A percentile compares a stretch with the other conserved stretches of the same genome.
Conservation (phyloP, 2,113 vertebrate species). For the Peromyscus californicus region DNA sequence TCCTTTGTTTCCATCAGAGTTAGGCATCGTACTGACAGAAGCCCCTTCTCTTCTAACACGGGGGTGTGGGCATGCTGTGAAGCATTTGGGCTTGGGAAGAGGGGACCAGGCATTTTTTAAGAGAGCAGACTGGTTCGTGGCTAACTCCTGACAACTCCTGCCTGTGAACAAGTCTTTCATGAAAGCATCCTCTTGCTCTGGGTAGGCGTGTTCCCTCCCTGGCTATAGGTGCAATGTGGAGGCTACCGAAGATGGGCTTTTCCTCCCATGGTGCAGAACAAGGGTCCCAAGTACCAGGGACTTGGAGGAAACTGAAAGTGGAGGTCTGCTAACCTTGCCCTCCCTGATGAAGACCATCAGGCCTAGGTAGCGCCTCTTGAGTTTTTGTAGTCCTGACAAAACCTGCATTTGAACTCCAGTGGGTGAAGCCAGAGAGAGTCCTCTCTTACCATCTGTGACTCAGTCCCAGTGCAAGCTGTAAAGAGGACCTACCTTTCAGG, state of each 20-base stretch:
- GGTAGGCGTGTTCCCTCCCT: neutral
- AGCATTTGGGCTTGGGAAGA: conserved; percentile 45
- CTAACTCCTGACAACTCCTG: neutral
- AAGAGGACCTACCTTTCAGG: conserved; percentile 19
- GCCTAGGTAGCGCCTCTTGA: neutral
- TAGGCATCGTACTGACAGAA: conserved; percentile 28
- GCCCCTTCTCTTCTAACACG: neutral
- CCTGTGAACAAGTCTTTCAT: conserved; percentile 26
- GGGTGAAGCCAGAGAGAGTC: neutral
- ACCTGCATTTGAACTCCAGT: neutral
- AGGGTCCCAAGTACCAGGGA: neutral
- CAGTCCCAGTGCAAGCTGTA: neutral
- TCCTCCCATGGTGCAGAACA: neutral
- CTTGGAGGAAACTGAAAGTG: conserved; percentile 22
- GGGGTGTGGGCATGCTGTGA: neutral
- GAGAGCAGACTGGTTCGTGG: conserved; percentile 25
- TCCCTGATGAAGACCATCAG: conserved; percentile 10
- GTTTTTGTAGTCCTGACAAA: neutral
- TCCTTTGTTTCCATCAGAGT: conserved; percentile 44
- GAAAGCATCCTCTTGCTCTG: neutral
- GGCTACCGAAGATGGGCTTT: neutral
- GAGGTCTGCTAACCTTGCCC: neutral
- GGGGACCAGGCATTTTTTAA: conserved; percentile 48
- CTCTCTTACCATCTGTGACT: neutral
- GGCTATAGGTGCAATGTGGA: conserved; percentile 32